Evolutionary conservation across 2,113 vertebrate genomes (phyloP).

Genomic region (Cercopithecus mona): DNA sequence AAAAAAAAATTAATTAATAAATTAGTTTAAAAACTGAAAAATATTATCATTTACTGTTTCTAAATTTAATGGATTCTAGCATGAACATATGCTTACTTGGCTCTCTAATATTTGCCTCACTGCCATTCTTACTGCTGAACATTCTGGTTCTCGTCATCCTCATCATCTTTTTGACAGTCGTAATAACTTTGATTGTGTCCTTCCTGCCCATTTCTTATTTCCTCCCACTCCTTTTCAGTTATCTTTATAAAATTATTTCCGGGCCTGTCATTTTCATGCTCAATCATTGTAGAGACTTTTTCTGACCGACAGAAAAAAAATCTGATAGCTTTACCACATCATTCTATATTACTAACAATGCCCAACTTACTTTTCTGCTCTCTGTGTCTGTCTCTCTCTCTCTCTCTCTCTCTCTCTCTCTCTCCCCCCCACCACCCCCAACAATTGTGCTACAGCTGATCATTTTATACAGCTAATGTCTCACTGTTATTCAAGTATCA

Average conservation of each 20-base stretch:
- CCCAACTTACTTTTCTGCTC: background rate
- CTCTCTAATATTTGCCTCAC: background rate
- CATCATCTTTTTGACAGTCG: background rate
- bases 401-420: background rate
- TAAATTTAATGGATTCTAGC: background rate
- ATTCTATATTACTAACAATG: background rate
- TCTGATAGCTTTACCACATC: background rate
- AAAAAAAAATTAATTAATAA: no score
- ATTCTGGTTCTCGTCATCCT: background rate
- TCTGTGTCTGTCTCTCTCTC: background rate
- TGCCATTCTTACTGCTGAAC: accelerated
- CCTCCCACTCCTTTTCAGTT: background rate
- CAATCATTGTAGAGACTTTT: background rate
- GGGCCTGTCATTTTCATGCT: background rate
- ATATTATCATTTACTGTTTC: background rate
- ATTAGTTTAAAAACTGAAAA: background rate
- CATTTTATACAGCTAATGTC: background rate
- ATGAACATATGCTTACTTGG: background rate
- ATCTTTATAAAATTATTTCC: background rate
- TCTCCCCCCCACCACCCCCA: background rate
- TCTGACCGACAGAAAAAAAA: background rate
- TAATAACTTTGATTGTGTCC: background rate
- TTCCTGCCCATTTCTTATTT: background rate
- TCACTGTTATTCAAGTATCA: background rate
- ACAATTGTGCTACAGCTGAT: background rate